phyloP scores from a whole-genome alignment of 2,797 vertebrate species.

The Podarcis siculus region DNA sequence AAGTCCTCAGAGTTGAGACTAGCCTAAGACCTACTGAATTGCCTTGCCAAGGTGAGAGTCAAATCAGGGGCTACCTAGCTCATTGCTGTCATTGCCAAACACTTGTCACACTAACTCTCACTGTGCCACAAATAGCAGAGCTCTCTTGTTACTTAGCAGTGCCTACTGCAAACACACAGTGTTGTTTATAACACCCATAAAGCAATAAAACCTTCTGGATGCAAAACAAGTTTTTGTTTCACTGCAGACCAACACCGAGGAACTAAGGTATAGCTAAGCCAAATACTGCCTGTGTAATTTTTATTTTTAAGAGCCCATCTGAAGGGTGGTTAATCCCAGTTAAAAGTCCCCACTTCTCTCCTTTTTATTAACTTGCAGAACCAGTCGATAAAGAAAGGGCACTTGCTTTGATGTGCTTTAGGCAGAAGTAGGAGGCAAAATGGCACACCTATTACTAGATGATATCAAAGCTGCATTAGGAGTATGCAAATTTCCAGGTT shows the following conservation, averaged over 20 bases:
- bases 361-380: constrained; percentile 10
- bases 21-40: not conserved
- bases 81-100: not conserved
- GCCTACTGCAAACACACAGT: not conserved
- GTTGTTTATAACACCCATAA: constrained; percentile 15
- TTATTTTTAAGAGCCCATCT: not conserved
- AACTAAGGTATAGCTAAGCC: not conserved
- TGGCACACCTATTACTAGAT: not conserved
- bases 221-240: not conserved
- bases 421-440: not conserved
- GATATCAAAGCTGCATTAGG: not conserved
- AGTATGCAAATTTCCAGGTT: not conserved
- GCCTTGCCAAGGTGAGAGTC: not conserved
- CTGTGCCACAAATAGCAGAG: not conserved
- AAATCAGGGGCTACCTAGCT: not conserved
- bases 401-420: not conserved
- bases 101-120: not conserved
- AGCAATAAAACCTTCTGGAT: not conserved
- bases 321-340: not conserved
- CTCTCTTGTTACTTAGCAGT: not conserved
- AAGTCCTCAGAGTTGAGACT: not conserved
- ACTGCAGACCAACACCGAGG: not conserved
- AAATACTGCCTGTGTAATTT: not conserved
- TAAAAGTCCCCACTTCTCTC: not conserved
- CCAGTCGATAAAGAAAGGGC: not conserved